Evolutionary conservation across 2,888 invertebrate genomes (phyloP).

Genomic region (Ferdinandea cuprea): DNA sequence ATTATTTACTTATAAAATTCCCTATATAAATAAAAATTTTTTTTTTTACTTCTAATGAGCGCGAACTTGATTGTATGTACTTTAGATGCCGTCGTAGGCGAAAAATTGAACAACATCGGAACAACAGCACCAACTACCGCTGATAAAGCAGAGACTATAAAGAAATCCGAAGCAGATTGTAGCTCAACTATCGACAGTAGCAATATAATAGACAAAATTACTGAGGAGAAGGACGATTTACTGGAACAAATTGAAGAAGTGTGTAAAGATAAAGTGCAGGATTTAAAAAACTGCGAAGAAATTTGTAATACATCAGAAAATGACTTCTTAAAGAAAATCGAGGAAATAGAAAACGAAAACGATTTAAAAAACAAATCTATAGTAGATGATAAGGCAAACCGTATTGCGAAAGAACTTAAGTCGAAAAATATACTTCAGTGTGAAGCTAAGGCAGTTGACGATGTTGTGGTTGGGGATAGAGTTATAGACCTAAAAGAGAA

Average conservation of each 20-base stretch:
- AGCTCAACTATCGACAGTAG: constrained; percentile 37
- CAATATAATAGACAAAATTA: constrained; percentile 3
- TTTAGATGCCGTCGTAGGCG: constrained; percentile 55
- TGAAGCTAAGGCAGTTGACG: constrained; percentile 44
- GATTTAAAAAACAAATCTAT: neutral
- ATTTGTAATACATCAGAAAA: constrained; percentile 70
- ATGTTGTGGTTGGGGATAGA: constrained; percentile 54
- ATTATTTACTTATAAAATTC: neutral
- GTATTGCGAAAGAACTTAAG: constrained; percentile 22
- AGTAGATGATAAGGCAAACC: constrained; percentile 11
- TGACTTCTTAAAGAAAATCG: constrained; percentile 74
- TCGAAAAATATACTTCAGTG: constrained; percentile 45
- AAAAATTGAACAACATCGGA: constrained; percentile 37
- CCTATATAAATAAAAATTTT: neutral
- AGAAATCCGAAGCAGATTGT: constrained; percentile 56
- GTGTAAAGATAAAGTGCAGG: constrained; percentile 60
- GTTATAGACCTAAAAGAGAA: constrained; percentile 34
- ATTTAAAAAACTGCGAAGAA: constrained; percentile 39
- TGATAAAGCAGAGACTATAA: constrained; percentile 17
- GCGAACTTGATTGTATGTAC: constrained; percentile 59
- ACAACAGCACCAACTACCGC: constrained; percentile 9
- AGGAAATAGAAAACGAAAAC: constrained; percentile 58
- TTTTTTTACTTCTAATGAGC: constrained; percentile 56
- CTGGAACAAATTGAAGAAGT: constrained; percentile 74
- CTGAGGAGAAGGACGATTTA: constrained; percentile 66